Percentiles rank a stretch among this genome's conserved stretches.
These are phyloP conservation scores for Myrmophylax atrothorax DNA, from an alignment of 2,113 vertebrate species.

Conservation along the genomic window DNA sequence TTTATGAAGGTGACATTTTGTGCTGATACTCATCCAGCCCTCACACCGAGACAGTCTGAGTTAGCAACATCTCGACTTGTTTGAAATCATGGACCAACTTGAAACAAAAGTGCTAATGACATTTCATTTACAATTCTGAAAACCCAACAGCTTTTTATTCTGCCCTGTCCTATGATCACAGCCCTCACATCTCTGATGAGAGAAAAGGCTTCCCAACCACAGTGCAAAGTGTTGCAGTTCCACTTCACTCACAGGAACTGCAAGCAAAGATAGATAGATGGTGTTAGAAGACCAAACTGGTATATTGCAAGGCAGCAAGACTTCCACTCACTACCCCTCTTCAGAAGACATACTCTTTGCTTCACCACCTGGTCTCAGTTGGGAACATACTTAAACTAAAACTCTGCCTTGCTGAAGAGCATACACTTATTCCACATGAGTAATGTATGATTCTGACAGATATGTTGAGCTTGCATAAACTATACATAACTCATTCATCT, in stretches of 20 bases:
- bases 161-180: neutral
- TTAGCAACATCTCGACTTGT: neutral
- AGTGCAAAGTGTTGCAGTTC: neutral
- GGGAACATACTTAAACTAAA: neutral
- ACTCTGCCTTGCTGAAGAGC: neutral
- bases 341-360: neutral
- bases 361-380: neutral
- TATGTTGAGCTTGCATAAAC: neutral
- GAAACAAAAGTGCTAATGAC: neutral
- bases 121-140: neutral
- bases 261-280: neutral
- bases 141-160: neutral
- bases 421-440: neutral
- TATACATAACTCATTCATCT: neutral
- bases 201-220: neutral
- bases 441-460: neutral
- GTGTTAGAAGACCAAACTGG: neutral
- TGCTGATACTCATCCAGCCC: neutral
- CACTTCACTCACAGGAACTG: neutral
- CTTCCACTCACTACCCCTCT: neutral
- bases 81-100: neutral
- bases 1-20: neutral
- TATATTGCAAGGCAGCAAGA: neutral
- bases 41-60: neutral
- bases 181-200: neutral